These are phyloP conservation scores for Sarotherodon lohbergeri DNA, from an alignment of 2,113 vertebrate species.

Conservation along the genomic window DNA sequence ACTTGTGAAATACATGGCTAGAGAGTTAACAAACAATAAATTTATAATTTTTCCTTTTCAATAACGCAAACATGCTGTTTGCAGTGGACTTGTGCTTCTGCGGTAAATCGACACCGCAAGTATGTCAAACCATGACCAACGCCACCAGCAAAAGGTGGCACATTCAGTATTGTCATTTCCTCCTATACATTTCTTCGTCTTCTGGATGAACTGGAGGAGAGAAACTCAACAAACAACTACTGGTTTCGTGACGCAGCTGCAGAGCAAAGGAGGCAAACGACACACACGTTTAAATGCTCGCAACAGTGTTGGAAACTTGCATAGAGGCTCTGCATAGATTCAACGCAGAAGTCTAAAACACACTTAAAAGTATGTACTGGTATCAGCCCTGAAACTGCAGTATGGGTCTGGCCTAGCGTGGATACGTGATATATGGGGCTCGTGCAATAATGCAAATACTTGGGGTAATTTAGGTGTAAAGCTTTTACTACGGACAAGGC, in stretches of 20 bases:
- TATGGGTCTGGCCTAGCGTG: background rate
- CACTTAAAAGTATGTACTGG: background rate
- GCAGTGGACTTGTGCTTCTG: background rate
- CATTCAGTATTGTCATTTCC: background rate
- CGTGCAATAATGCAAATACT: background rate
- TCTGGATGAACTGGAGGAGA: background rate
- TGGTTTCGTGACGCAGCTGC: background rate
- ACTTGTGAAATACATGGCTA: background rate
- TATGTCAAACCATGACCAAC: background rate
- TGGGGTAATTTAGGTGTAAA: background rate
- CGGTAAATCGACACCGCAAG: background rate
- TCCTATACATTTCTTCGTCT: rapidly evolving
- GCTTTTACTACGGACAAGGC: background rate
- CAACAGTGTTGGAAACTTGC: background rate
- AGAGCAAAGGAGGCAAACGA: background rate
- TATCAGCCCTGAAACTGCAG: background rate
- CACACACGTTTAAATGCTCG: background rate
- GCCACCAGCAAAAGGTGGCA: background rate
- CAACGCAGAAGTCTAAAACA: background rate
- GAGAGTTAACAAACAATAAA: background rate
- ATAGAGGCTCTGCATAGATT: background rate
- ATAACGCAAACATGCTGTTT: background rate
- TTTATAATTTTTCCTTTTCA: rapidly evolving
- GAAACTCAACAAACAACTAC: background rate
- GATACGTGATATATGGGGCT: background rate